A percentile compares a stretch with the other conserved stretches of the same genome.
Conservation (phyloP, 2,113 vertebrate genomes). For the sheep (Ovis aries) region ARS-UI_Ramb_v3.0 NC_056054.1:105374501-105375000, state of each 20-base stretch:
- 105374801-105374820: constrained; percentile 61
- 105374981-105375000: constrained; percentile 97
- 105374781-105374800: constrained; percentile 54
- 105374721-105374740: background rate
- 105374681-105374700: background rate
- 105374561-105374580: constrained; percentile 49
- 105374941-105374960: constrained; percentile 95
- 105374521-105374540: background rate
- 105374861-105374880: background rate
- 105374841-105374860: background rate
- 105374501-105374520: background rate
- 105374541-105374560: constrained; percentile 37
- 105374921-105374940: constrained; percentile 97
- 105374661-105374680: background rate
- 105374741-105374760: background rate
- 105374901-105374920: constrained; percentile 97
- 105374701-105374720: background rate
- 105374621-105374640: background rate
- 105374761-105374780: background rate
- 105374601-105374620: background rate
- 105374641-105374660: background rate
- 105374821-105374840: constrained; percentile 28
- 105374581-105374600: background rate
- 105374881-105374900: constrained; percentile 86
- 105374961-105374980: constrained; percentile 92